Base-by-base conservation (phyloP, 2,113 vertebrate species). In the Empidonax traillii region DNA sequence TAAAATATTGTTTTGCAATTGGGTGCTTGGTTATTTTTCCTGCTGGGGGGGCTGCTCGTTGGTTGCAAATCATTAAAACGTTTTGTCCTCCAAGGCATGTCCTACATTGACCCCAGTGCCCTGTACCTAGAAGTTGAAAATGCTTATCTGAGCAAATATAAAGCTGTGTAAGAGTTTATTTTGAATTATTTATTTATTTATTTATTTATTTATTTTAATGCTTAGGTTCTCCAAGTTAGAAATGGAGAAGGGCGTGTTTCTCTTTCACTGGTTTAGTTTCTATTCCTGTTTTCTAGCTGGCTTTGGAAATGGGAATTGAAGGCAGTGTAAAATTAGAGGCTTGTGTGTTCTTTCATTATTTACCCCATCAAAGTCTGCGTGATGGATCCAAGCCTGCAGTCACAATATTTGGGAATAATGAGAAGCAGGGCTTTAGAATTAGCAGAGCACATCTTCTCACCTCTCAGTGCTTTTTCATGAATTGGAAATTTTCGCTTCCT, bases 261-360 rank as follows among this genome's bases (percentile, higher is more conserved):
- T 73, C 65, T 90, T 49, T 75, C 25, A 21, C 62, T 89, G 4
- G 24, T 49, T 85, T 22, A 19, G 73, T 97, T 97, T 96, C 91
- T 96, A 43, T 97, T 97, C 95, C 93, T 72, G 73, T 94, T 96
- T 94, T 87, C 25, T 39, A 52, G 49, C 87, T 52, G 73, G 13
- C 39, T 75, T 83, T 86, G 94, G 94, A 96, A 91, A n/a, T 85
- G 68, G 93, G 94, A 90, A 53, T 95, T 49, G 73, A 80, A 95
- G 76, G 12, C 61, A 39, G 51, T 12, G 67, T 43, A 4, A 85
- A 95, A 95, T 87, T 71, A 93, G 71, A 85, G 78, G 82, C 62
- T 96, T 79, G 1, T 1, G 2, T 22, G 12, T 79, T 27, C 83
- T 80, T 83, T 92, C 76, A 43, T 93, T 90, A 66, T 86, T 95